phyloP scores from a whole-genome alignment of 2,888 invertebrate species.

The Galerucella calmariensis region DNA sequence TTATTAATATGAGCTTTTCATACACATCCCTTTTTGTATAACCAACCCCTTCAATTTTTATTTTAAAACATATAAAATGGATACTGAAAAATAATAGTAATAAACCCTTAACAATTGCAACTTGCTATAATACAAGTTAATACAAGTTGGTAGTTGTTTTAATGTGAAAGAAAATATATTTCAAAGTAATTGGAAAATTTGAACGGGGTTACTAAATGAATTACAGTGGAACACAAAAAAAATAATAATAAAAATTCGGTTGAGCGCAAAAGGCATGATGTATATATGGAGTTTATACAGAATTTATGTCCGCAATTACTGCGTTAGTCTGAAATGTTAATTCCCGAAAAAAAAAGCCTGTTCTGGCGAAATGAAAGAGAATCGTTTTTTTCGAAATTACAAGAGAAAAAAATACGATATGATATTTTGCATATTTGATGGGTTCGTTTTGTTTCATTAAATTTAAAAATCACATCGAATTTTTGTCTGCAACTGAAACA shows the following conservation, averaged over 20 bases:
- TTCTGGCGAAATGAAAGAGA: constrained; percentile 51
- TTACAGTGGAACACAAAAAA: constrained; percentile 7
- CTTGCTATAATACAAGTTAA: too few species aligned
- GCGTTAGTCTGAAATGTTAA: constrained; percentile 55
- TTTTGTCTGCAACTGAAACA: constrained; percentile 64
- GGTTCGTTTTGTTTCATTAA: constrained; percentile 64
- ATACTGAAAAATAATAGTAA: neutral
- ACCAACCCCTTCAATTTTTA: constrained; percentile 4
- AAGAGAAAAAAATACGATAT: constrained; percentile 59
- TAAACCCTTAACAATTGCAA: too few species aligned
- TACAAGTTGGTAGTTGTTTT: too few species aligned
- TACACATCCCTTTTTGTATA: neutral
- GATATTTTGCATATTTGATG: constrained; percentile 65
- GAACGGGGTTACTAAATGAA: constrained; percentile 21
- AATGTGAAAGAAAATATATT: too few species aligned
- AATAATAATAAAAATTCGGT: constrained; percentile 20
- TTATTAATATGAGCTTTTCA: constrained; percentile 9
- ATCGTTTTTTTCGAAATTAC: constrained; percentile 57
- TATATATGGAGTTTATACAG: constrained; percentile 49
- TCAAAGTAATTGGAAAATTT: neutral
- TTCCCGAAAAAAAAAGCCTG: constrained; percentile 49
- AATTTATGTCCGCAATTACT: constrained; percentile 58
- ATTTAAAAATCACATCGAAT: constrained; percentile 65
- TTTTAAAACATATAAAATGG: neutral
- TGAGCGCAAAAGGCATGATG: constrained; percentile 41